Evolutionary conservation across 2,888 invertebrate genomes (phyloP).

Genomic region (Sphinx pinastri): DNA sequence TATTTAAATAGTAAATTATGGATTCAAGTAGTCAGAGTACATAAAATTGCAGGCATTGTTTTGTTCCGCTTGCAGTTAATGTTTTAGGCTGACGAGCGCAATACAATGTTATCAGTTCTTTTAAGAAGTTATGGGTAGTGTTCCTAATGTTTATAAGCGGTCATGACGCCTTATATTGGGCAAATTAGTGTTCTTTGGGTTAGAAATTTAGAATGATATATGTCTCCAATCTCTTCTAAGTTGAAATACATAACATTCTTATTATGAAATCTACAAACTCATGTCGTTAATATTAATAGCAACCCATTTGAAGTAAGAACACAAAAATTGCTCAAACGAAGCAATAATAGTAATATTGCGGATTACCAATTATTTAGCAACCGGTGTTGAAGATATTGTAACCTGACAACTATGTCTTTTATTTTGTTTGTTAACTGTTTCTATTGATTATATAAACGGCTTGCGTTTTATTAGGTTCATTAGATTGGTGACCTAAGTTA

Average conservation of each 20-base stretch:
- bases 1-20: no score
- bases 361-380: slow-evolving; percentile 6
- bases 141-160: no score
- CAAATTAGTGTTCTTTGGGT: no score
- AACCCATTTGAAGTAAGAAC: neutral
- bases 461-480: neutral
- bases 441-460: neutral
- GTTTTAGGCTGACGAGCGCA: no score
- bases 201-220: neutral
- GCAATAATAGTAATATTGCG: neutral
- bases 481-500: neutral
- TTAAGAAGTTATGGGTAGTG: neutral
- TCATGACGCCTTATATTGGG: no score
- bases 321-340: slow-evolving; percentile 2
- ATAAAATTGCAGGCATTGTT: no score
- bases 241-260: neutral
- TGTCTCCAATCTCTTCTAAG: neutral
- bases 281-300: slow-evolving; percentile 7
- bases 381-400: neutral
- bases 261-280: neutral
- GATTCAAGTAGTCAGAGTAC: no score
- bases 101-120: no score
- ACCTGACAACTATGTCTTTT: neutral
- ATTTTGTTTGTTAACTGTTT: neutral
- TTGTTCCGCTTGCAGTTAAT: no score